Conservation (phyloP, 2,797 vertebrate species). For the Geotrypetes seraphini region DNA sequence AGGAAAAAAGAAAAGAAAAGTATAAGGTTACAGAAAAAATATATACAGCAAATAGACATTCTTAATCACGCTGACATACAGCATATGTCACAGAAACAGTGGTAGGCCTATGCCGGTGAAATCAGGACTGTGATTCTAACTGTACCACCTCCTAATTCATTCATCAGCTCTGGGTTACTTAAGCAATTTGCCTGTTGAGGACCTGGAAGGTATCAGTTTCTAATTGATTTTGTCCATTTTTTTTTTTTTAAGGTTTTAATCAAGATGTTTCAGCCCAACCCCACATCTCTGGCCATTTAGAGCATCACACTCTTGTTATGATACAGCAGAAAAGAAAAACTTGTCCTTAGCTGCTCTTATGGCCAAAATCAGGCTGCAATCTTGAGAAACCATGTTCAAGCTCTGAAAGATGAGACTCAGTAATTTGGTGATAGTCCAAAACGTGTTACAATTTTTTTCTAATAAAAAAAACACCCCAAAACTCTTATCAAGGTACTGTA, state of each 20-base stretch:
- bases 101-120: constrained; percentile 10
- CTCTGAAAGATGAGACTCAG: constrained; percentile 14
- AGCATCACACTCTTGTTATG: constrained; percentile 13
- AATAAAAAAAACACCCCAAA: neutral
- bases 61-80: constrained; percentile 5
- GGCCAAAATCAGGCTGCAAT: constrained; percentile 5
- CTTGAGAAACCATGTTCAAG: too few relatives aligned
- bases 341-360: neutral
- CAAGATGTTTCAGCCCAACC: constrained; percentile 24
- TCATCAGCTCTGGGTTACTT: constrained; percentile 48
- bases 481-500: constrained; percentile 10
- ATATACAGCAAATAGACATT: neutral
- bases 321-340: constrained; percentile 26
- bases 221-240: constrained; percentile 61
- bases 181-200: constrained; percentile 49
- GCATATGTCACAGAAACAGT: constrained; percentile 6
- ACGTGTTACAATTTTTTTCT: too few relatives aligned
- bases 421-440: constrained; percentile 11
- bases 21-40: constrained; percentile 2
- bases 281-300: constrained; percentile 19
- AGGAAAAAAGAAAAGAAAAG: neutral
- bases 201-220: constrained; percentile 50
- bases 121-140: constrained; percentile 41
- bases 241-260: too few relatives aligned
- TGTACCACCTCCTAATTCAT: constrained; percentile 56